phyloP scores from a whole-genome alignment of 2,888 invertebrate genomes.

The Coleophora deauratella region DNA sequence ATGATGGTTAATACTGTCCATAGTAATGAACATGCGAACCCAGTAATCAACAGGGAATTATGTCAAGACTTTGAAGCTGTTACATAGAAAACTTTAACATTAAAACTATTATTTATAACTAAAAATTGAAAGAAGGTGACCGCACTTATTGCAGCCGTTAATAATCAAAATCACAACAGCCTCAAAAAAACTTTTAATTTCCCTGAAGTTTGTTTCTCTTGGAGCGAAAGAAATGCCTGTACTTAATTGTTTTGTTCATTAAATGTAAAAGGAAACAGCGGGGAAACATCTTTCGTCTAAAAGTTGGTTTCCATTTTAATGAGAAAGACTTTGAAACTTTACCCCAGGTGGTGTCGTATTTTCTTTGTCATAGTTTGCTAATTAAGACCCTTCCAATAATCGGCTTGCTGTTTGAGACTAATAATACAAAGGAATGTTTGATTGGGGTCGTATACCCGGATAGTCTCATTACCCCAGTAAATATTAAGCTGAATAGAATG shows the following conservation, averaged over 20 bases:
- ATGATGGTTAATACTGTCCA: too few relatives aligned
- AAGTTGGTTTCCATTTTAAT: background rate
- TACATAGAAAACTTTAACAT: too few relatives aligned
- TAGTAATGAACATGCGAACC: too few relatives aligned
- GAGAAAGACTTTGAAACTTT: constrained; percentile 37
- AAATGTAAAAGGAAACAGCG: constrained; percentile 25
- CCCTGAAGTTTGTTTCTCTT: background rate
- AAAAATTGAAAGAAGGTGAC: too few relatives aligned
- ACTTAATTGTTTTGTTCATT: constrained; percentile 29
- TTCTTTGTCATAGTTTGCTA: constrained; percentile 51
- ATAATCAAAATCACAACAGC: too few relatives aligned
- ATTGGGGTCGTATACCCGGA: background rate
- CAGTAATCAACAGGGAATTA: too few relatives aligned
- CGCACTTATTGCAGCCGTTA: too few relatives aligned
- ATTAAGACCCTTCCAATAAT: constrained; percentile 39
- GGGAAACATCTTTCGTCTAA: constrained; percentile 12
- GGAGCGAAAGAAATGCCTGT: background rate
- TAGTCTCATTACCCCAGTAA: too few relatives aligned
- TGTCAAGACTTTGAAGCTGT: too few relatives aligned
- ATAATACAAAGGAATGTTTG: background rate
- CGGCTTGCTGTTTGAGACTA: background rate
- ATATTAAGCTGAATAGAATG: too few relatives aligned
- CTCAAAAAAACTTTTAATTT: background rate
- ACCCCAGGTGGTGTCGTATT: constrained; percentile 30
- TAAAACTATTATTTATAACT: too few relatives aligned